Evolutionary conservation across 1,140 invertebrate species (phyloP).

Genomic region (Metopolophium dirhodum): DNA sequence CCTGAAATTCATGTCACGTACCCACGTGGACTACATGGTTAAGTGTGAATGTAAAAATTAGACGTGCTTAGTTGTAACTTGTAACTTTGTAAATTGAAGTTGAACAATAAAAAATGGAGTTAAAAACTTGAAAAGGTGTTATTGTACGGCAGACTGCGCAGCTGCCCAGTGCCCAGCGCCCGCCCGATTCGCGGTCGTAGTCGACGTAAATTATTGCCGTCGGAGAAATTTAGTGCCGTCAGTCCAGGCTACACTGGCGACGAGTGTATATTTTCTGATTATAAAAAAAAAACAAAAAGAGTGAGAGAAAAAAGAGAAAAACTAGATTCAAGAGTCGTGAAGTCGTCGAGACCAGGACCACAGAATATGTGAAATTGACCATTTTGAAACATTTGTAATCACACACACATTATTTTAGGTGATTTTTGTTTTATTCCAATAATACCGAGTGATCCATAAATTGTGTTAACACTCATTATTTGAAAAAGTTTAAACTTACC

Average conservation of each 20-base stretch:
- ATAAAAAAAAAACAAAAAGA: not conserved
- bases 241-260: not conserved
- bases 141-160: not conserved
- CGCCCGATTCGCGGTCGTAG: not conserved
- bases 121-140: not conserved
- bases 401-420: too few relatives aligned
- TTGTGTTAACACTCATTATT: too few relatives aligned
- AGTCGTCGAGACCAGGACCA: not conserved
- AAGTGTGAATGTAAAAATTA: too few relatives aligned
- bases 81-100: not conserved
- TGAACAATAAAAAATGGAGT: not conserved
- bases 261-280: slow-evolving; percentile 34
- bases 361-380: too few relatives aligned
- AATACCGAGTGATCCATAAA: too few relatives aligned
- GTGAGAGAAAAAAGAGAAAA: not conserved
- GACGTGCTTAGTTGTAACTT: too few relatives aligned
- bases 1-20: too few relatives aligned
- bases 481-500: too few relatives aligned
- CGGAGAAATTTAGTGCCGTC: not conserved
- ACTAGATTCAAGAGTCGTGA: not conserved
- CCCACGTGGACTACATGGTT: too few relatives aligned
- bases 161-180: too few relatives aligned
- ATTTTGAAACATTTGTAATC: too few relatives aligned
- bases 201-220: not conserved
- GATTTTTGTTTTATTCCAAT: too few relatives aligned